phyloP scores from a whole-genome alignment of 2,797 vertebrate species.

The Sebastolobus alascanus region DNA sequence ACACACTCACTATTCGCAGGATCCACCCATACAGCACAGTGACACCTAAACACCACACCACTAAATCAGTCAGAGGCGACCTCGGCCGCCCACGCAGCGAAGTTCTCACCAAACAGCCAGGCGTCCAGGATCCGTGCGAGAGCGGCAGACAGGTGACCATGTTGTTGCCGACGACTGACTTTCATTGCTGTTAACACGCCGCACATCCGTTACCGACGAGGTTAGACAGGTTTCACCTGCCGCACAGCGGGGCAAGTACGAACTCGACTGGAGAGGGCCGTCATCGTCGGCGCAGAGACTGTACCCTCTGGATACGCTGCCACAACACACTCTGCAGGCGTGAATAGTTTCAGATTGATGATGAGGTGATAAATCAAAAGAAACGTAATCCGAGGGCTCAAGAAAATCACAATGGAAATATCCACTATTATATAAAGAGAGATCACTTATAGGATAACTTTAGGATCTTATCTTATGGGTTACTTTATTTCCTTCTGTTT shows the following conservation, averaged over 20 bases:
- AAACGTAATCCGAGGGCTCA: not conserved
- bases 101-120: constrained; percentile 75
- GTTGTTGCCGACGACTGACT: constrained; percentile 27
- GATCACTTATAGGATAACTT: not conserved
- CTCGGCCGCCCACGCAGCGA: constrained; percentile 16
- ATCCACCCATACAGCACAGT: constrained; percentile 33
- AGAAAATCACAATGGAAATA: not conserved
- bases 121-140: constrained; percentile 50
- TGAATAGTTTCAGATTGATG: not conserved
- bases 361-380: not conserved
- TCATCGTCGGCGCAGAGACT: constrained; percentile 32
- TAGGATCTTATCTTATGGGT: not conserved
- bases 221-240: constrained; percentile 84
- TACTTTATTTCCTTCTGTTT: not conserved
- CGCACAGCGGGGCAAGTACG: constrained; percentile 62
- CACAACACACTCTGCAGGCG: constrained; percentile 38
- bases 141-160: constrained; percentile 71
- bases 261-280: constrained; percentile 56
- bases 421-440: not conserved
- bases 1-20: constrained; percentile 11
- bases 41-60: constrained; percentile 49
- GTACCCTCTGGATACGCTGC: constrained; percentile 63
- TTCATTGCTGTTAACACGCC: constrained; percentile 24
- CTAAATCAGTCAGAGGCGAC: constrained; percentile 42
- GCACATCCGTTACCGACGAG: constrained; percentile 63